These are phyloP conservation scores for Tetramorium alpestre DNA, from an alignment of 1,140 invertebrate genomes.

Conservation along the genomic window DNA sequence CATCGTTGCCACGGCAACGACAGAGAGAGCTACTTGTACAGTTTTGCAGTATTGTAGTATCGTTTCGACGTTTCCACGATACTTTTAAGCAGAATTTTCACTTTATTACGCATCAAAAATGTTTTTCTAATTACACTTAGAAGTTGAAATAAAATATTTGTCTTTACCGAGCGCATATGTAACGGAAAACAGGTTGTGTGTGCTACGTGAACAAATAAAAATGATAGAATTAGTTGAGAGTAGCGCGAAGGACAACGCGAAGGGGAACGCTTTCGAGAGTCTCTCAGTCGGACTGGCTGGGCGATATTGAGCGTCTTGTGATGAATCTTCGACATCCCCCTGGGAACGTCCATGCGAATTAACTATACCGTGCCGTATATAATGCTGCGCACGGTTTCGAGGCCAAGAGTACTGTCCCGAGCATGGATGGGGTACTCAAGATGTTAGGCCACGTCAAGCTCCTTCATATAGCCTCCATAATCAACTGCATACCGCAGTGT, in stretches of 20 bases:
- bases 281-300: constrained; percentile 47
- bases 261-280: constrained; percentile 52
- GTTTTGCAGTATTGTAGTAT: constrained; percentile 2
- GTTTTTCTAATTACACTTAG: neutral
- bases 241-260: neutral
- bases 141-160: neutral
- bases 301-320: constrained; percentile 76
- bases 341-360: constrained; percentile 75
- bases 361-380: constrained; percentile 73
- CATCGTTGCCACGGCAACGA: constrained; percentile 29
- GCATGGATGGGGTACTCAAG: constrained; percentile 79
- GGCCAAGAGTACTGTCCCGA: constrained; percentile 61
- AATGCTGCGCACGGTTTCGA: constrained; percentile 69
- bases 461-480: constrained; percentile 82
- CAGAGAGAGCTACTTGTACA: neutral
- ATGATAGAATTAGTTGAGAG: constrained; percentile 10
- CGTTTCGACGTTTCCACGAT: neutral
- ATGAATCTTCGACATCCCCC: constrained; percentile 77
- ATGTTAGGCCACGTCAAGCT: constrained; percentile 81
- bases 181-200: neutral
- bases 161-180: neutral
- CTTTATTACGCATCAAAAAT: neutral
- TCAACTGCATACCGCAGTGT: constrained; percentile 82
- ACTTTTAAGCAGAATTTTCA: constrained; percentile 5
- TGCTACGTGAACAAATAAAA: neutral